These are phyloP conservation scores for Heliconius cydno DNA, from an alignment of 2,888 invertebrate genomes.

Conservation along the genomic window DNA sequence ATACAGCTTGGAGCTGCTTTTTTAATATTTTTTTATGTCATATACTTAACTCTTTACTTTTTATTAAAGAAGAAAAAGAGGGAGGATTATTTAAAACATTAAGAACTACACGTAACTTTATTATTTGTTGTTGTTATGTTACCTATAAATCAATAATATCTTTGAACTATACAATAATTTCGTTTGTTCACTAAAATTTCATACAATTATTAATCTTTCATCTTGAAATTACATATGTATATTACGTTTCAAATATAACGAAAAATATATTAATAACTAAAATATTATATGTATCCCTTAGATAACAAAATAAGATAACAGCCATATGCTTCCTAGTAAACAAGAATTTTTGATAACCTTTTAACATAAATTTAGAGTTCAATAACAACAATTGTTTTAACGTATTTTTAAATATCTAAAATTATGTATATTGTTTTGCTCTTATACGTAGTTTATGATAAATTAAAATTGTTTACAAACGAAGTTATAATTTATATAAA, in stretches of 20 bases:
- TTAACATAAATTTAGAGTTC: background rate
- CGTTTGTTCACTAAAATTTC: background rate
- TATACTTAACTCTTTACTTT: too few relatives aligned
- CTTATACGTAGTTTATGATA: background rate
- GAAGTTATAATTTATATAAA: background rate
- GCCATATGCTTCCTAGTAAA: background rate
- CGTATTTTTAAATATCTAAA: background rate
- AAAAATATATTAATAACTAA: background rate
- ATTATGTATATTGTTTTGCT: background rate
- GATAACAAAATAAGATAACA: background rate
- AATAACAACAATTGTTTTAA: constrained; percentile 6
- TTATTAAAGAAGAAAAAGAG: too few relatives aligned
- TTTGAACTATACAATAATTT: background rate
- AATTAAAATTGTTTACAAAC: background rate
- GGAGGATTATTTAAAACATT: too few relatives aligned
- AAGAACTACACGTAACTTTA: too few relatives aligned
- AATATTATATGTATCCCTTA: background rate
- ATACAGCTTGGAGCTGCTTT: too few relatives aligned
- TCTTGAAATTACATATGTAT: background rate
- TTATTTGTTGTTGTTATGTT: too few relatives aligned
- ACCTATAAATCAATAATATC: background rate
- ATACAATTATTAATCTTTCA: background rate
- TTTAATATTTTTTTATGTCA: too few relatives aligned
- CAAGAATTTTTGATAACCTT: constrained; percentile 10
- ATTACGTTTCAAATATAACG: background rate